Conservation (phyloP, 2,797 vertebrate genomes). For the Pantherophis vulpinus region DNA sequence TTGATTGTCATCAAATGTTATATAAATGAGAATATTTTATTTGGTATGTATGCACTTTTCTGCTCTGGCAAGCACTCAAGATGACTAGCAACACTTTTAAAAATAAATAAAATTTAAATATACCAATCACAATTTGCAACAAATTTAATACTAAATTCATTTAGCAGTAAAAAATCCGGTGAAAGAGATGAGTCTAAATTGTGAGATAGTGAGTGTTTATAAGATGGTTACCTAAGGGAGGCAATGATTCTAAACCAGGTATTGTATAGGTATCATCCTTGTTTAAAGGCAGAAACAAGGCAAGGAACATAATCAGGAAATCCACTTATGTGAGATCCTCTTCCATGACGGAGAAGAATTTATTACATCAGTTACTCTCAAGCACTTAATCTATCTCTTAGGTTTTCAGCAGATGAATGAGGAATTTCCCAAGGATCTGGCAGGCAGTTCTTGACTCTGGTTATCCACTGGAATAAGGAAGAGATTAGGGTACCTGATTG, state of each 20-base stretch:
- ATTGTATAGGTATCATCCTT: background rate
- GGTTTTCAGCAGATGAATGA: background rate
- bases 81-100: background rate
- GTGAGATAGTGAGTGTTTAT: background rate
- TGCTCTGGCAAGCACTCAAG: background rate
- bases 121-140: background rate
- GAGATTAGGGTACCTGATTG: background rate
- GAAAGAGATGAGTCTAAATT: background rate
- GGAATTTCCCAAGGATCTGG: background rate
- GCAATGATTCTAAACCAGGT: background rate
- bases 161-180: background rate
- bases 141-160: background rate
- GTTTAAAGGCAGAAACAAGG: background rate
- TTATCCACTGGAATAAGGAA: background rate
- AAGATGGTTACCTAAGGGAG: background rate
- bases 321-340: conserved; percentile 14
- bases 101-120: background rate
- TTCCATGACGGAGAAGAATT: background rate
- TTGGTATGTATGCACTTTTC: background rate
- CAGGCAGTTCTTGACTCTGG: background rate
- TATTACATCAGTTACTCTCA: background rate
- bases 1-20: background rate
- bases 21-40: background rate
- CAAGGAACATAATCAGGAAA: conserved; percentile 25
- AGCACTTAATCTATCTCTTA: background rate